Conservation (phyloP, 2,888 invertebrate species). For the Pollenia angustigena region DNA sequence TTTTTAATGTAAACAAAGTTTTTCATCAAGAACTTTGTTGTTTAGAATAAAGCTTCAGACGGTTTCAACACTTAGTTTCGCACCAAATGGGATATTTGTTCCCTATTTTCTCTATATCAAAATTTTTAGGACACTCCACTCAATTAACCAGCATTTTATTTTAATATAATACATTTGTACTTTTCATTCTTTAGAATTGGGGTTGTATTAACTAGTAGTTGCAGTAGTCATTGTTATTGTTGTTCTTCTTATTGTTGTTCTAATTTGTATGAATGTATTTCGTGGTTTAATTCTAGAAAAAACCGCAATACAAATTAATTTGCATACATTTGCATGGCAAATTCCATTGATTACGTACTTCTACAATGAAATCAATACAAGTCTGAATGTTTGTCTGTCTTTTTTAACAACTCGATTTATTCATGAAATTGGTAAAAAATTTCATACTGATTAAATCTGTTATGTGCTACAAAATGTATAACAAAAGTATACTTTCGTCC, state of each 20-base stretch:
- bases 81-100: no score
- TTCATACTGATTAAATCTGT: conserved; percentile 61
- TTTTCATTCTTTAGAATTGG: conserved; percentile 38
- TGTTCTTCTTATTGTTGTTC: conserved; percentile 5
- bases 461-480: background rate
- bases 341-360: conserved; percentile 23
- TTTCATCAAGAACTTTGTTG: no score
- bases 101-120: no score
- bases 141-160: conserved; percentile 5
- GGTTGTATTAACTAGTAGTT: conserved; percentile 38
- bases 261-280: conserved; percentile 14
- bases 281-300: conserved; percentile 39
- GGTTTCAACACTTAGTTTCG: no score
- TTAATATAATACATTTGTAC: background rate
- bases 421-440: conserved; percentile 46
- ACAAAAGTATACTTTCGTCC: background rate
- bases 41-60: no score
- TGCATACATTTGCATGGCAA: conserved; percentile 60
- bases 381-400: conserved; percentile 4
- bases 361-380: conserved; percentile 36
- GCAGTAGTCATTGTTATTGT: conserved; percentile 31
- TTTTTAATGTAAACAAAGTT: no score
- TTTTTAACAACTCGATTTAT: conserved; percentile 48
- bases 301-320: conserved; percentile 69
- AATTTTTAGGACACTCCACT: background rate